These are phyloP conservation scores for Pseudochirops corinnae DNA, from an alignment of 2,797 vertebrate species.

Conservation along the genomic window DNA sequence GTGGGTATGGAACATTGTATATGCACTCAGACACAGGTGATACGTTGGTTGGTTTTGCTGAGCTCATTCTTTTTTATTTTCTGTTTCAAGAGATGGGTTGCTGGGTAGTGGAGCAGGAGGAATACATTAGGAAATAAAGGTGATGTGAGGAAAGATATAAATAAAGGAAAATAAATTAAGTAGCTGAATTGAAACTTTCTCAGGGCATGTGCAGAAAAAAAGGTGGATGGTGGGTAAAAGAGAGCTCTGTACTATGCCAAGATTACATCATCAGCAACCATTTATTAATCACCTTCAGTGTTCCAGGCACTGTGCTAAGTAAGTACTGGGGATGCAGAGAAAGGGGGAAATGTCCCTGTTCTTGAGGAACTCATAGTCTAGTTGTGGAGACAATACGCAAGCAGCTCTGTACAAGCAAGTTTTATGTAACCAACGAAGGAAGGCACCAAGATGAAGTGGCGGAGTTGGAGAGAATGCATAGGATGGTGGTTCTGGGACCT, in stretches of 20 bases:
- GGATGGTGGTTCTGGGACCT: not conserved
- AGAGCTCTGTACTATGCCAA: not conserved
- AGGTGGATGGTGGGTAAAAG: not conserved
- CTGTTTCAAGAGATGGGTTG: not conserved
- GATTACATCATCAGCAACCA: not conserved
- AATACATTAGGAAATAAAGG: not conserved
- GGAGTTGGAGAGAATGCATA: not conserved
- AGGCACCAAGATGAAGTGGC: not conserved
- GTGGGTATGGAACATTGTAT: not conserved
- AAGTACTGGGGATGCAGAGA: not conserved
- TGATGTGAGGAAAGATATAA: not conserved
- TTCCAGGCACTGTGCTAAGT: not conserved
- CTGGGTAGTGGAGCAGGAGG: not conserved
- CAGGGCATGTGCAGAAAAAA: not conserved
- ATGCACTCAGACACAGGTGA: not conserved
- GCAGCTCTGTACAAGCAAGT: not conserved
- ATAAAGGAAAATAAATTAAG: not conserved
- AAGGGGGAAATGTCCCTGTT: not conserved
- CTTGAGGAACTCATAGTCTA: not conserved
- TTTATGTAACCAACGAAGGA: not conserved
- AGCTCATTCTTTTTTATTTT: not conserved
- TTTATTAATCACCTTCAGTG: not conserved
- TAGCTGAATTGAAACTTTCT: not conserved
- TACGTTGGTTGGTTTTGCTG: not conserved
- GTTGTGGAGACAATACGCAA: not conserved